These are phyloP conservation scores for Drosophila orena DNA, from an alignment of 1,140 invertebrate species.

Conservation along the genomic window DNA sequence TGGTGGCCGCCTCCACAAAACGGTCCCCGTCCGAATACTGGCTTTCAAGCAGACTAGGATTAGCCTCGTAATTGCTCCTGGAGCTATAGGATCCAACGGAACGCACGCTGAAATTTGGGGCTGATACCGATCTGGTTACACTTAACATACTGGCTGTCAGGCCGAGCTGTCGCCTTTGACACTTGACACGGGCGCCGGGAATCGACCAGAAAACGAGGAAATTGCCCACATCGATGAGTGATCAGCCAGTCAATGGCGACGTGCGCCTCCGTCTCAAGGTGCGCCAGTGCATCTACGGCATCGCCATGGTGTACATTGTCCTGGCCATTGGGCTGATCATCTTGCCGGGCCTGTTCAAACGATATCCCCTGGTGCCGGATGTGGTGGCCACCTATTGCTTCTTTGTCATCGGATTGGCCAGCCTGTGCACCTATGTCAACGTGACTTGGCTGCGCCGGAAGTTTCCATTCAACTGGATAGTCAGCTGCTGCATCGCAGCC, in stretches of 20 bases:
- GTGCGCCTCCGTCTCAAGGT: constrained; percentile 3
- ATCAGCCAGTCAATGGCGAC: constrained; percentile 10
- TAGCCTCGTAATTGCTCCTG: background rate
- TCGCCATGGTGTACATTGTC: constrained; percentile 18
- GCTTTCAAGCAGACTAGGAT: background rate
- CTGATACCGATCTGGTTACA: constrained; percentile 29
- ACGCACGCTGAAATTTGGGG: constrained; percentile 18
- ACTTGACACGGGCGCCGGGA: constrained; percentile 16
- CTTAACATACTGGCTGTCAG: constrained; percentile 46
- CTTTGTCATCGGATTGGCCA: constrained; percentile 2
- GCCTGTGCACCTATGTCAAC: constrained; percentile 26
- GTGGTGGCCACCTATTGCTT: constrained; percentile 1
- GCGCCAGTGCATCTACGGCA: constrained; percentile 19
- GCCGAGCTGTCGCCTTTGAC: constrained; percentile 5
- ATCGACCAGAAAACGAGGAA: constrained; percentile 1
- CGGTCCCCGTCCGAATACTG: background rate
- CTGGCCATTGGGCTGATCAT: constrained; percentile 21
- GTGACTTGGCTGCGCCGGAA: constrained; percentile 15
- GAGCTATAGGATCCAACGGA: background rate
- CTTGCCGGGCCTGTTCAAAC: background rate
- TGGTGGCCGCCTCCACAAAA: constrained; percentile 6
- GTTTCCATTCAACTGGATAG: constrained; percentile 48
- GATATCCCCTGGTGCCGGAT: background rate
- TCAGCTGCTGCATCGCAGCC: constrained; percentile 11
- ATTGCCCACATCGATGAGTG: constrained; percentile 34